Evolutionary conservation across 2,113 vertebrate genomes (phyloP), one percentile per base, ranked within the genome.

Genomic region (Sorex araneus): DNA sequence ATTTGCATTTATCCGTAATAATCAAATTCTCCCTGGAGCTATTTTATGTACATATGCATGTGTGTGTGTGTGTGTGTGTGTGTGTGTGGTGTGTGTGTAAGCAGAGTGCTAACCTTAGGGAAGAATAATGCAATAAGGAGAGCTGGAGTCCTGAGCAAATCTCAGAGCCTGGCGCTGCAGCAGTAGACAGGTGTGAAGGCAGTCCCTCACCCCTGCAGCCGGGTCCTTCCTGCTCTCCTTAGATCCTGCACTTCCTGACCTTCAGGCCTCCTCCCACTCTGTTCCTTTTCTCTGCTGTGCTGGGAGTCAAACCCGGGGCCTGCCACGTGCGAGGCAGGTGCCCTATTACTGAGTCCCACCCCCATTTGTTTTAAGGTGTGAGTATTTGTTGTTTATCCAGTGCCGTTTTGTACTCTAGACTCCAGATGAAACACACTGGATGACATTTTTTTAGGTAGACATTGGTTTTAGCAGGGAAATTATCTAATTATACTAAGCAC

Each of bases 391-490:
- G 21, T 92, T 67, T 7, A 25, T 89, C 66, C 36, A 0, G 28
- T 63, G 19, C 69, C 82, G 77, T 67, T 87, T 74, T 32, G n/a
- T 23, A 81, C 76, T 77, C 82, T 77, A 74, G 79, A 92, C 94
- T 92, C 86, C 57, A 89, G 75, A 71, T 91, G 69, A 86, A 73
- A 91, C 57, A 18, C 79, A 89, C 82, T 34, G 60, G 27, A 32
- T 2, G 8, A 83, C 73, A 45, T 87, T 63, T 64, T 90, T 82
- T 71, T 94, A 40, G 6, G 0, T 45, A 73, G 73, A 4, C 67
- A 85, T 67, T 90, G 32, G 73, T 54, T 81, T 69, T 90, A 69
- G 43, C 92, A 93, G 36, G 94, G 54, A 96, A 50, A 50, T 50
- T 12, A 50, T 50, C 47, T 50, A 50, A 50, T 50, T 50, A 50